Evolutionary conservation across 2,797 vertebrate species (phyloP), one percentile per base, ranked within the genome.

Genomic region (Anomalospiza imberbis): DNA sequence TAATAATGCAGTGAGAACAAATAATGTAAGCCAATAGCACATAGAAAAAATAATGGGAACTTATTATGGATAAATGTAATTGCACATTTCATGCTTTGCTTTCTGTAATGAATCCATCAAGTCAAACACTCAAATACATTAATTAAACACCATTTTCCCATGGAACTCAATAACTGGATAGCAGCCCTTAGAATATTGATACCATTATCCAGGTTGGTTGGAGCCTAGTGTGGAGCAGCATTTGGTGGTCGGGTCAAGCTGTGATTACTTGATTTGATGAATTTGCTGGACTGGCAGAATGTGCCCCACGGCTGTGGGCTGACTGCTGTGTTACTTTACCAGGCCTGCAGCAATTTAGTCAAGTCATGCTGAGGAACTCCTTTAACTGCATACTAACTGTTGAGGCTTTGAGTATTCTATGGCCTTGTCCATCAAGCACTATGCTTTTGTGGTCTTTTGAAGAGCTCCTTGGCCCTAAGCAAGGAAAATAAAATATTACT

Each of bases 71-170:
- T 76, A 88, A 93, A 76, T 78, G 51, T 84, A 91, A 91, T 88
- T 73, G 73, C 42, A 74, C 10, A 63, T 92, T 93, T 95, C 51
- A 67, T 83, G 85, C 58, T 87, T 93, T 92, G 50, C 53, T 85
- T 88, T 95, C 65, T 93, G 66, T 78, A 92, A 83, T 58, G 73
- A 73, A 38, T 70, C 36, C 3, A 11, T 84, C 50, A 78, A 81
- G 44, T 91, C 58, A 75, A 86, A 78, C 55, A 42, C 51, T 78
- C 47, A 81, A 88, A 81, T 84, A 40, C 45, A 47, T 78, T 42
- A 73, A 84, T 86, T 88, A 54, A 83, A 66, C 29, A 70, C 38
- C 8, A 32, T 47, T 75, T 96, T 78, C 42, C 34, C 63, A 44
- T 1, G 1, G 29, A 92, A 70, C 31, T 88, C 53, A 60, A 38